Conservation (phyloP, 2,888 invertebrate genomes). For the Hecatera dysodea region DNA sequence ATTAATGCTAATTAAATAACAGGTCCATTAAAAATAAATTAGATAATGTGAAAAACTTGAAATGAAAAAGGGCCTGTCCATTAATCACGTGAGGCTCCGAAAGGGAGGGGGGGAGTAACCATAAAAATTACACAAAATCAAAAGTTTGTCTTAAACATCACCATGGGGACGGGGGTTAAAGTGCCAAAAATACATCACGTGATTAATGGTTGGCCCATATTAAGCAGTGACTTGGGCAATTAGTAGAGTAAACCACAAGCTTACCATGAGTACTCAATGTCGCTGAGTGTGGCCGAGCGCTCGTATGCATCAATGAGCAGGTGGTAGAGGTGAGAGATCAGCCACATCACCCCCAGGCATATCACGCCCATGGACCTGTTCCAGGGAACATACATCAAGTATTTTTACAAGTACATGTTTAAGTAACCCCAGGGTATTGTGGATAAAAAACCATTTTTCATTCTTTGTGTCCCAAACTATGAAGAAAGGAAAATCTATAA, state of each 20-base stretch:
- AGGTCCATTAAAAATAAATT: no score
- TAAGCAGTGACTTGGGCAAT: neutral
- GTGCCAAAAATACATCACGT: no score
- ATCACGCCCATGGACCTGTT: slow-evolving; percentile 73
- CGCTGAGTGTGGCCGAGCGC: slow-evolving; percentile 75
- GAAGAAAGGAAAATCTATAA: neutral
- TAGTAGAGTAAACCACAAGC: slow-evolving; percentile 7
- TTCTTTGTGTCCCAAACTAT: neutral
- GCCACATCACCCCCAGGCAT: slow-evolving; percentile 75
- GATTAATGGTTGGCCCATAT: no score
- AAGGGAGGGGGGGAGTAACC: no score
- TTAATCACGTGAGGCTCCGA: no score
- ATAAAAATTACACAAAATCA: no score
- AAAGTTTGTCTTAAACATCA: no score
- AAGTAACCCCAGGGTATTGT: neutral
- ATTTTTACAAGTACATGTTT: neutral
- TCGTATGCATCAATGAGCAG: slow-evolving; percentile 78
- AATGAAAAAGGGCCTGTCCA: no score
- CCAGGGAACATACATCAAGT: neutral
- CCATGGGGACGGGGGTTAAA: no score
- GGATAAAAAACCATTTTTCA: neutral
- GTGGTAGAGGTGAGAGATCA: slow-evolving; percentile 77
- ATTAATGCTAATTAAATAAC: no score
- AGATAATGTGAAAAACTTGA: no score
- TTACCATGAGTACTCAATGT: slow-evolving; percentile 85